Evolutionary conservation across 2,888 invertebrate genomes (phyloP).

Genomic region (Leptopilina drosophilae): DNA sequence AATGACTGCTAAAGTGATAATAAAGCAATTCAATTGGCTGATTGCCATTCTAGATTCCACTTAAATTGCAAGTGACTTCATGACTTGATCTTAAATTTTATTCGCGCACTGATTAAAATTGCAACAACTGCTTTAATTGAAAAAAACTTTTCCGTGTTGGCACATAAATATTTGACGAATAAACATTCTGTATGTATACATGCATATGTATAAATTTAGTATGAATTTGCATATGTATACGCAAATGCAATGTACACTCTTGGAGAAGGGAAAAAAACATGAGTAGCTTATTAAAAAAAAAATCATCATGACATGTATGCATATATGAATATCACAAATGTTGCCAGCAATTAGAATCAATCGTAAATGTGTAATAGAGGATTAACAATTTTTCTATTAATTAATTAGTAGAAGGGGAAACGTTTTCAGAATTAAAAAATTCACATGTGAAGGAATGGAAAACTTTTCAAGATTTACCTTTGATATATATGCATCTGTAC

Average conservation of each 20-base stretch:
- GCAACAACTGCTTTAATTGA: too few relatives aligned
- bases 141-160: neutral
- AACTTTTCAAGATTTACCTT: neutral
- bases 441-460: neutral
- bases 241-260: neutral
- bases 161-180: slow-evolving; percentile 10
- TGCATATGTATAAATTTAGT: neutral
- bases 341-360: too few relatives aligned
- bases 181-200: slow-evolving; percentile 2
- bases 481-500: neutral
- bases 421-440: too few relatives aligned
- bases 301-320: slow-evolving; percentile 61
- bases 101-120: too few relatives aligned
- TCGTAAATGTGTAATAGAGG: too few relatives aligned
- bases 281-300: neutral
- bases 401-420: too few relatives aligned
- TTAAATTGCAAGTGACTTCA: neutral
- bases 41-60: neutral
- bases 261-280: neutral
- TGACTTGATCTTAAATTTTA: neutral
- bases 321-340: too few relatives aligned
- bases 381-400: too few relatives aligned
- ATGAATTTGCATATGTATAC: neutral
- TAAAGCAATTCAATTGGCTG: slow-evolving; percentile 8
- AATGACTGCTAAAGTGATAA: neutral